These are phyloP conservation scores for Mythimna impura DNA, from an alignment of 2,888 invertebrate genomes.

Conservation along the genomic window DNA sequence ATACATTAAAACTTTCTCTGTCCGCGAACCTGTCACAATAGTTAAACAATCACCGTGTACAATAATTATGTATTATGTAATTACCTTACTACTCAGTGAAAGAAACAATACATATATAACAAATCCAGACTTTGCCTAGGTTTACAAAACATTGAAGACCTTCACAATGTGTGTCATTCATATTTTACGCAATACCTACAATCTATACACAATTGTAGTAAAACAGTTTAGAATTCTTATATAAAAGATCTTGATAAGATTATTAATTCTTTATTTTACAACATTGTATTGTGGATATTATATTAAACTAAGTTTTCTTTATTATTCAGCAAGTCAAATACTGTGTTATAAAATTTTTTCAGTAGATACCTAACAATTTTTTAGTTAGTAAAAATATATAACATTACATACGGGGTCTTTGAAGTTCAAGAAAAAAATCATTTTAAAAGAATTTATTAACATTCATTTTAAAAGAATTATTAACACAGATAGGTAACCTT, in stretches of 20 bases:
- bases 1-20: conserved; percentile 24
- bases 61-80: conserved; percentile 11
- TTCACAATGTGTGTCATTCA: conserved; percentile 27
- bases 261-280: conserved; percentile 1
- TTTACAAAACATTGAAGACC: not conserved
- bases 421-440: conserved; percentile 7
- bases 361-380: not conserved
- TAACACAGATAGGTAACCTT: not conserved
- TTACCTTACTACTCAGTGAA: conserved; percentile 28
- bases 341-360: conserved; percentile 1
- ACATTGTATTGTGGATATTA: not conserved
- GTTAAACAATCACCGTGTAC: conserved; percentile 6
- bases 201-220: not conserved
- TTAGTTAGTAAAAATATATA: not conserved
- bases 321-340: not conserved
- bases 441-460: not conserved
- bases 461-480: not conserved
- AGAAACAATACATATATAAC: conserved; percentile 13
- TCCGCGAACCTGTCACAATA: not conserved
- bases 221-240: not conserved
- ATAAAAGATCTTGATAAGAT: conserved; percentile 26
- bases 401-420: conserved; percentile 13
- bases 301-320: not conserved
- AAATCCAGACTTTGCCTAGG: not conserved
- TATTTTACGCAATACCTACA: conserved; percentile 30